Base-by-base conservation (phyloP, 2,113 vertebrate species). In the Mellivora capensis region DNA sequence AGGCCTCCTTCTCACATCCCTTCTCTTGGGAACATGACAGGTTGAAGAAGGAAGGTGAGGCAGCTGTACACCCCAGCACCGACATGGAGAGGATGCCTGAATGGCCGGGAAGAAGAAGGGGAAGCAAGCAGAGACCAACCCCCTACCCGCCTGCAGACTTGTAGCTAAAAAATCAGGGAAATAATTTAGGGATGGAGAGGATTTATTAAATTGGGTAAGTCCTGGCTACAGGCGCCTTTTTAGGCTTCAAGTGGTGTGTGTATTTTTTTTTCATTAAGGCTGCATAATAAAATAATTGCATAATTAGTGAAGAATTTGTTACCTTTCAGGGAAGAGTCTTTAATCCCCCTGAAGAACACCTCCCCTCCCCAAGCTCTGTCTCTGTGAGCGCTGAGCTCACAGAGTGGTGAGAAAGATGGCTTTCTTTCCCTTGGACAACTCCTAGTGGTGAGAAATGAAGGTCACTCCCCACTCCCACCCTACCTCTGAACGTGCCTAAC, bases 261-360 rank as follows among this genome's bases (percentile, higher is more conserved):
- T 98, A 89, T 31, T 14, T 98, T 96, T 90, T 98, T 98, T 98
- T 98, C 97, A 97, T 98, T 98, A 98, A 97, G 62, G 86, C 98
- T 98, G 97, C 97, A 97, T 98, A 98, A 98, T 98, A 98, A 98
- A 98, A 98, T 98, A 98, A 98, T 98, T 98, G 96, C 93, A 94
- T 97, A 87, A 97, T 95, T 62, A 90, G 93, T 93, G 90, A n/a
- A 34, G 89, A 97, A 96, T 98, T 97, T 96, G 96, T 91, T 97
- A 62, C 64, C 91, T 96, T 96, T 82, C 57, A 85, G 94, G 85
- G 80, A 94, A 98, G 96, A 94, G 81, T 94, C 91, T 96, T 95
- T 97, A 97, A 94, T 94, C 80, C 92, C 84, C 23, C 76, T 69
- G 47, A 90, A 96, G 94, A 95, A 86, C 15, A 85, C 42, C 84